phyloP scores from a whole-genome alignment of 2,113 vertebrate genomes.

The Pseudorhombus dupliciocellatus region DNA sequence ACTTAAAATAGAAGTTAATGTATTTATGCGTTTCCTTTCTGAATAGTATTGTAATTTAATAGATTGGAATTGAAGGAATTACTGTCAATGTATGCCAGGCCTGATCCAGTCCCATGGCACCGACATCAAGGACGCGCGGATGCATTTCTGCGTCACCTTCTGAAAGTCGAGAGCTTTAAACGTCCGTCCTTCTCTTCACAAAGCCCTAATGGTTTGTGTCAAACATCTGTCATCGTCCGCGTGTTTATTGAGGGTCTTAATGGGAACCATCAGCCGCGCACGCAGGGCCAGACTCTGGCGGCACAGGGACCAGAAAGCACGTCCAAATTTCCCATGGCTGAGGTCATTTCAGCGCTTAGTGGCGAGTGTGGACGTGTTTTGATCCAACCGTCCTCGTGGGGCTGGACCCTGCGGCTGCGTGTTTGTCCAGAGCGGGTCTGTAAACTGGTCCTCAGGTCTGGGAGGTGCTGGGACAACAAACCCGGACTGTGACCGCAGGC shows the following conservation, averaged over 20 bases:
- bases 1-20: background rate
- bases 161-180: slow-evolving; percentile 40
- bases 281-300: slow-evolving; percentile 31
- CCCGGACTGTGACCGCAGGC: slow-evolving; percentile 59
- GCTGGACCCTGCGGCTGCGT: slow-evolving; percentile 36
- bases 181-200: slow-evolving; percentile 28
- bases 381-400: slow-evolving; percentile 31
- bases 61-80: background rate
- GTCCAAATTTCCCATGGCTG: background rate
- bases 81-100: background rate
- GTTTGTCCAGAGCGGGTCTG: slow-evolving; percentile 58
- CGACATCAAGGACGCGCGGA: slow-evolving; percentile 29
- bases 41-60: background rate
- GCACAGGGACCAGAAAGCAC: background rate
- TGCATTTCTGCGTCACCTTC: slow-evolving; percentile 32
- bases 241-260: slow-evolving; percentile 66
- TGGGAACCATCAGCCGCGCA: slow-evolving; percentile 59
- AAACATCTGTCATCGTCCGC: slow-evolving; percentile 67
- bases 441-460: slow-evolving; percentile 65
- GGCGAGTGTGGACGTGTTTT: slow-evolving; percentile 28
- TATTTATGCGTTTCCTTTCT: background rate
- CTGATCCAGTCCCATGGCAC: background rate
- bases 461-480: slow-evolving; percentile 72
- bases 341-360: slow-evolving; percentile 21
- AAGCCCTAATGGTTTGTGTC: slow-evolving; percentile 58